Conservation (phyloP, 1,140 invertebrate genomes). For the Atopsyche davidsoni region DNA sequence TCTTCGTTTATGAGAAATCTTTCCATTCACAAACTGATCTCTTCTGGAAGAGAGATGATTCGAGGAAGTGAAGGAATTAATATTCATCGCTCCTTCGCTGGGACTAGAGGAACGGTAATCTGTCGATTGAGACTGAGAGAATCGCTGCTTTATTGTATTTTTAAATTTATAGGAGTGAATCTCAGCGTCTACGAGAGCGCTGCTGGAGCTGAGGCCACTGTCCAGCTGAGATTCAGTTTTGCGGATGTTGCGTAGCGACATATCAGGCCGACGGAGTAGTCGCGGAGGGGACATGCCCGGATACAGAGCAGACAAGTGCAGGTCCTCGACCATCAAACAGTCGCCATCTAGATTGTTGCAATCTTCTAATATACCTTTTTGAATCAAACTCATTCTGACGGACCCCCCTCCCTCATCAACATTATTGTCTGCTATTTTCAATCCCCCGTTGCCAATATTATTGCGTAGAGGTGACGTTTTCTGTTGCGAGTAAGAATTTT, state of each 20-base stretch:
- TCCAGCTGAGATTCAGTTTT: constrained; percentile 17
- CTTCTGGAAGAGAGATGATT: constrained; percentile 32
- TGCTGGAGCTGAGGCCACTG: constrained; percentile 32
- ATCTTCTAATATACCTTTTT: not conserved
- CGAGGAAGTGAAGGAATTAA: constrained; percentile 5
- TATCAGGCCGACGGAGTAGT: constrained; percentile 5
- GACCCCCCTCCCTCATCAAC: constrained; percentile 13
- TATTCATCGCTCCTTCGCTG: constrained; percentile 28
- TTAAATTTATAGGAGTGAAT: constrained; percentile 84
- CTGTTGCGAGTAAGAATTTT: constrained; percentile 5
- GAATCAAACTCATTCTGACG: not conserved
- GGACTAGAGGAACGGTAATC: constrained; percentile 32
- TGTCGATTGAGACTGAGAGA: constrained; percentile 44
- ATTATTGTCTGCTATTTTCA: constrained; percentile 9
- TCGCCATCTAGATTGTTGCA: constrained; percentile 3
- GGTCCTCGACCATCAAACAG: constrained; percentile 11
- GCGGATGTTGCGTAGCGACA: constrained; percentile 14
- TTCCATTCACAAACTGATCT: constrained; percentile 32
- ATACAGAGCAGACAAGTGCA: constrained; percentile 1
- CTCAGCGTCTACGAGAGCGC: constrained; percentile 40
- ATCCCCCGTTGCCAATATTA: constrained; percentile 4
- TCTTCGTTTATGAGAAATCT: constrained; percentile 24
- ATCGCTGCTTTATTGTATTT: constrained; percentile 87
- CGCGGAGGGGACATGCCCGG: constrained; percentile 1
- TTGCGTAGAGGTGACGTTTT: not conserved